A percentile compares a stretch with the other conserved stretches of the same genome.
phyloP scores from a whole-genome alignment of 2,888 invertebrate species.

The Aphodius sticticus region DNA sequence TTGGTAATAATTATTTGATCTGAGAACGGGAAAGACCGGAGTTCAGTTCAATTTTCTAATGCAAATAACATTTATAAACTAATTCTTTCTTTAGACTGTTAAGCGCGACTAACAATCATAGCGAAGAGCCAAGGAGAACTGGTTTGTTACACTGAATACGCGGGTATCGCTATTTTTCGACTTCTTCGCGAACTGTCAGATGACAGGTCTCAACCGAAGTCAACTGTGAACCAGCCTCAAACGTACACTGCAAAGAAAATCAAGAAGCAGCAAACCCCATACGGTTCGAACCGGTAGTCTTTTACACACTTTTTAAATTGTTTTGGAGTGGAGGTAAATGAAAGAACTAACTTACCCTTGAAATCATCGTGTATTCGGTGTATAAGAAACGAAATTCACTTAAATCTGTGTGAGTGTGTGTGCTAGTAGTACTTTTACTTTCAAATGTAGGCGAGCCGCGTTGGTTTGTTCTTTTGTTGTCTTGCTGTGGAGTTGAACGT shows the following conservation, averaged over 20 bases:
- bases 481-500: constrained; percentile 38
- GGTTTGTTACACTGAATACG: too few relatives aligned
- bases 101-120: too few relatives aligned
- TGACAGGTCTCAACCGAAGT: not conserved
- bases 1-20: not conserved
- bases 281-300: not conserved
- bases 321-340: not conserved
- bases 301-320: not conserved
- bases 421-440: constrained; percentile 55
- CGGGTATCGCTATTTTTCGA: not conserved
- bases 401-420: constrained; percentile 13
- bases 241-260: not conserved
- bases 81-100: too few relatives aligned
- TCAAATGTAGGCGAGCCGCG: constrained; percentile 57
- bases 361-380: constrained; percentile 28
- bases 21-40: not conserved
- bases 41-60: not conserved
- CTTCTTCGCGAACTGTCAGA: constrained; percentile 4
- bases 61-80: not conserved
- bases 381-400: constrained; percentile 32
- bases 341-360: constrained; percentile 32
- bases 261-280: too few relatives aligned
- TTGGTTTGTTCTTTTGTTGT: constrained; percentile 54
- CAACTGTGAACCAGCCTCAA: not conserved
- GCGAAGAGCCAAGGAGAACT: too few relatives aligned